Percentiles rank a stretch among this genome's conserved stretches.
These are phyloP conservation scores for Aspiorhynchus laticeps DNA, from an alignment of 2,113 vertebrate genomes.

Conservation along the genomic window DNA sequence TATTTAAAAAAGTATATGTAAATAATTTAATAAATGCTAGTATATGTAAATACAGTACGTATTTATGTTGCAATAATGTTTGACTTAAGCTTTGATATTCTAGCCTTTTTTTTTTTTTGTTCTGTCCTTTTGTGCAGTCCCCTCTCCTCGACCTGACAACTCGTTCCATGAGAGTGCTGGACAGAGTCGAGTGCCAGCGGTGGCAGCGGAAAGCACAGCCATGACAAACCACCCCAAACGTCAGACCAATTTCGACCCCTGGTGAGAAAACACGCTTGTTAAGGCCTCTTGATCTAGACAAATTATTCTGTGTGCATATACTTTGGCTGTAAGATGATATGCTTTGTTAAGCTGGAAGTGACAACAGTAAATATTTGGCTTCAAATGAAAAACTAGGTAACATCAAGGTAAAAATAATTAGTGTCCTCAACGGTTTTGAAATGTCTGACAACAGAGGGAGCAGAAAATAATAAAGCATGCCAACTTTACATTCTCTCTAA, in stretches of 20 bases:
- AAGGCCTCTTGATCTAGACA: background rate
- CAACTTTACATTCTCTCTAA: background rate
- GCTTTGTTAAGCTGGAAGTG: background rate
- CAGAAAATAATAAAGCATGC: background rate
- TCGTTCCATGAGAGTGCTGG: conserved; percentile 89
- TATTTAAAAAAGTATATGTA: background rate
- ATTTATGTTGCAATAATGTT: background rate
- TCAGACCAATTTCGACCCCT: conserved; percentile 92
- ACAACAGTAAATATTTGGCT: background rate
- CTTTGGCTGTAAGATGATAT: background rate
- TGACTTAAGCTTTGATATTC: background rate
- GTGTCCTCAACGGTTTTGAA: background rate
- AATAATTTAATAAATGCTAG: background rate
- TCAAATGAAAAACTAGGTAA: background rate
- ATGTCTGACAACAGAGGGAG: background rate
- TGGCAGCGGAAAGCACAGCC: conserved; percentile 81
- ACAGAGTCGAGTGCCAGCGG: conserved; percentile 82
- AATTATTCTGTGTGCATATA: background rate
- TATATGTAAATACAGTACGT: background rate
- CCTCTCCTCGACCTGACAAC: conserved; percentile 94
- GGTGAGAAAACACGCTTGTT: conserved; percentile 74
- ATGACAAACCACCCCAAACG: conserved; percentile 92
- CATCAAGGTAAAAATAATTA: background rate
- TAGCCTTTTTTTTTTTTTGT: background rate
- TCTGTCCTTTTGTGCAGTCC: conserved; percentile 75